Evolutionary conservation across 2,797 vertebrate genomes (phyloP).

Genomic region (Fistularia commersonii): DNA sequence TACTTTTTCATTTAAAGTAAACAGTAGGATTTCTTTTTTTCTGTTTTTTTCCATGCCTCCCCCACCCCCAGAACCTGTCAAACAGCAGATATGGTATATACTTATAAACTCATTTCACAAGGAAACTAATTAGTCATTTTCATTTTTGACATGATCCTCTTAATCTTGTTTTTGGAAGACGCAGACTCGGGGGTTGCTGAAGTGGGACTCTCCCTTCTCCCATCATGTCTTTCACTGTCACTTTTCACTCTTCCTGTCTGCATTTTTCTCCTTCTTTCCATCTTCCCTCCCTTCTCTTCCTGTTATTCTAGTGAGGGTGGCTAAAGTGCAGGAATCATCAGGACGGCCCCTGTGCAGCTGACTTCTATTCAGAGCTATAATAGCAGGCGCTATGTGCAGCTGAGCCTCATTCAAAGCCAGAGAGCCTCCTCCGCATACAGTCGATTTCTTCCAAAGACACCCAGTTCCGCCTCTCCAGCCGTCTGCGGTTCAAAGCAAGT

Average conservation of each 20-base stretch:
- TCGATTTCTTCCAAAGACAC: conserved; percentile 20
- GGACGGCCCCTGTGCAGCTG: conserved; percentile 53
- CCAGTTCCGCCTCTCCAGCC: conserved; percentile 51
- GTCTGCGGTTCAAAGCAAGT: conserved; percentile 22
- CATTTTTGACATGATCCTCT: too few species aligned
- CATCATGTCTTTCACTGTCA: conserved; percentile 2
- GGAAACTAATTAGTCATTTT: too few species aligned
- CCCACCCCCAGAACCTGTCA: too few species aligned
- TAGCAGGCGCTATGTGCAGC: conserved; percentile 49
- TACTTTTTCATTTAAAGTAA: too few species aligned
- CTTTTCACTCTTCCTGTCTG: conserved; percentile 5
- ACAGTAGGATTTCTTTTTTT: too few species aligned
- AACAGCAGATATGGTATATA: too few species aligned
- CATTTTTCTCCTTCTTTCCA: conserved; percentile 13
- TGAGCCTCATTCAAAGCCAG: conserved; percentile 53
- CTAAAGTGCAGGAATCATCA: conserved; percentile 40
- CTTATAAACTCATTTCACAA: neutral
- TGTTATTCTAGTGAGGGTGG: conserved; percentile 33
- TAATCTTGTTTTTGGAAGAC: too few species aligned
- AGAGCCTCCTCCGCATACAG: conserved; percentile 29
- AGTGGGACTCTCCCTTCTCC: conserved; percentile 4
- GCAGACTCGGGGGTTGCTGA: neutral
- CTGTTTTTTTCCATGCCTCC: too few species aligned
- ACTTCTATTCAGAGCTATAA: conserved; percentile 49
- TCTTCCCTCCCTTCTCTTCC: conserved; percentile 28